Evolutionary conservation across 2,797 vertebrate genomes (phyloP).

Genomic region (Muscicapa striata): DNA sequence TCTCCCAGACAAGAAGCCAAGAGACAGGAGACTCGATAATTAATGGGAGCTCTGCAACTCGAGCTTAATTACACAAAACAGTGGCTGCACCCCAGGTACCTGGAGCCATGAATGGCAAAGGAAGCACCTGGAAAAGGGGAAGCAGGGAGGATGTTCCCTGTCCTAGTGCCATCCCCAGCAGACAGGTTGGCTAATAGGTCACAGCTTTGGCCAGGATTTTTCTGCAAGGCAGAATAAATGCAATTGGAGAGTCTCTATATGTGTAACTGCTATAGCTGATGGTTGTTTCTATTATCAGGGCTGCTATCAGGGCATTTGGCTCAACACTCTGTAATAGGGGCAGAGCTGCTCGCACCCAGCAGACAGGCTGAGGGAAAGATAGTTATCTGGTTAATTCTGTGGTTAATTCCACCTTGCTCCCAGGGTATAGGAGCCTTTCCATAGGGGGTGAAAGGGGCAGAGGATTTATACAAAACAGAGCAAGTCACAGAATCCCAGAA

Average conservation of each 20-base stretch:
- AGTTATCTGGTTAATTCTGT: background rate
- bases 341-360: background rate
- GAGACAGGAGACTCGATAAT: slow-evolving; percentile 40
- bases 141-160: background rate
- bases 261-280: background rate
- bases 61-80: background rate
- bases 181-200: slow-evolving; percentile 13
- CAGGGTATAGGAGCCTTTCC: background rate
- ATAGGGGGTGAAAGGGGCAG: background rate
- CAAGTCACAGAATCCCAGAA: background rate
- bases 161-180: background rate
- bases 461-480: background rate
- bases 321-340: background rate
- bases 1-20: slow-evolving; percentile 3
- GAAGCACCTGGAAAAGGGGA: background rate
- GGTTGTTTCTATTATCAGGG: background rate
- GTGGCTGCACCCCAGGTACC: slow-evolving; percentile 19
- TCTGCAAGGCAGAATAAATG: slow-evolving; percentile 4
- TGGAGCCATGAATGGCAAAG: slow-evolving; percentile 20
- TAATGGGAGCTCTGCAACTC: slow-evolving; percentile 34
- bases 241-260: background rate
- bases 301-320: background rate
- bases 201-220: background rate
- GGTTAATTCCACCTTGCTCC: background rate
- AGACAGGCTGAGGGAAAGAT: background rate